Base-by-base conservation (phyloP, 2,888 invertebrate genomes). In the Portevinia maculata region DNA sequence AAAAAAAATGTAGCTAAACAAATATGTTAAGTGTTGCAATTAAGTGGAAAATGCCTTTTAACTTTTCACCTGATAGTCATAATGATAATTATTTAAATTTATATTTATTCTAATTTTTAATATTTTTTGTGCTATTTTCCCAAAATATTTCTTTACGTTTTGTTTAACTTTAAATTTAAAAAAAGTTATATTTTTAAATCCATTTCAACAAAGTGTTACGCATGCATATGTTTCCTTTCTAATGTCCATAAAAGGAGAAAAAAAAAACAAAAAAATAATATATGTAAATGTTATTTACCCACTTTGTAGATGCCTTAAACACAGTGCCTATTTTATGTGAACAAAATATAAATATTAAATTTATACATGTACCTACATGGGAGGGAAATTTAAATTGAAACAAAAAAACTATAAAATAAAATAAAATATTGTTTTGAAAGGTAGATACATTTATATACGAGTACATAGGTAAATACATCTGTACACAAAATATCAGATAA, bases 271-370 rank as follows among this genome's bases (percentile, higher is more conserved):
- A 15, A 48, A 71, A 71, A 57, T 73, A 52, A 52, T 84, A 76
- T 71, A 75, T 78, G 75, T 84, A 75, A 74, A 79, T 84, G 74
- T 57, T 60, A 75, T 75, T 86, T 87, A 89, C 89, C 91, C 94
- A 94, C 93, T 94, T 88, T 91, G 94, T 95, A 95, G 94, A 92
- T 94, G 95, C 95, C 95, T 95, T 95, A 94, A 93, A 94, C 94
- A 94, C 94, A 94, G 95, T 95, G 95, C 95, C 95, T 95, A 92
- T 89, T 89, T 88, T 88, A 84, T 86, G 86, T 86, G 86, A 86
- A 86, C 75, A 86, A 85, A 85, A 85, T 44, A 62, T 67, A 39
- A 70, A 62, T 62, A 64, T 48, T 44, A 64, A 73, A 71, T 62
- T 32, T 79, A 41, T 75, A 70, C 67, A 69, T 62, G 60, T 70